Conservation (phyloP, 2,888 invertebrate genomes). For the Drosophila nigritarsus region DNA sequence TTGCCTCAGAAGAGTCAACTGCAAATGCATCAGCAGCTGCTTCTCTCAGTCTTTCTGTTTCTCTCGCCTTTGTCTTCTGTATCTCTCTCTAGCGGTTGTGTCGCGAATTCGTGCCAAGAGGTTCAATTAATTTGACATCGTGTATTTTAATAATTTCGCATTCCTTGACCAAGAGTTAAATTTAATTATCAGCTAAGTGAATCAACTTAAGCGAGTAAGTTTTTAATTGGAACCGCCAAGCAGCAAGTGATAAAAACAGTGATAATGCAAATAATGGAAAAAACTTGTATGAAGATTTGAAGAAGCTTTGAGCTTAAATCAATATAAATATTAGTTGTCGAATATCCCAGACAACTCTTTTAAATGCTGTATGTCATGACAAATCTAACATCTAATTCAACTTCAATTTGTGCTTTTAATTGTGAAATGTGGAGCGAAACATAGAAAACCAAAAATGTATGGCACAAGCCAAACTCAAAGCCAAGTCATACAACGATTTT, state of each 20-base stretch:
- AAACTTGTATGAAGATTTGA: not conserved
- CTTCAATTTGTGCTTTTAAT: not conserved
- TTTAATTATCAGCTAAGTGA: slow-evolving; percentile 32
- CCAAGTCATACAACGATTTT: not conserved
- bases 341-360: not conserved
- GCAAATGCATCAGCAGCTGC: slow-evolving; percentile 35
- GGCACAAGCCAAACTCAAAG: not conserved
- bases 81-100: not conserved
- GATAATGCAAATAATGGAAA: not conserved
- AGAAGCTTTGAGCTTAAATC: too few relatives aligned
- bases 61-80: slow-evolving; percentile 10
- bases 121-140: slow-evolving; percentile 72
- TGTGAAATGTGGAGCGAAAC: not conserved
- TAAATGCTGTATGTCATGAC: not conserved
- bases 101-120: slow-evolving; percentile 58
- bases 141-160: slow-evolving; percentile 57
- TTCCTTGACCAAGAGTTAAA: slow-evolving; percentile 39
- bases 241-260: slow-evolving; percentile 24
- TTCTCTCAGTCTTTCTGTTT: not conserved
- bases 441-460: not conserved
- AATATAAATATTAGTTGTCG: not conserved
- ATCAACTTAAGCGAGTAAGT: slow-evolving; percentile 12
- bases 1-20: slow-evolving; percentile 59
- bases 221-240: slow-evolving; percentile 34
- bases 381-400: not conserved